These are phyloP conservation scores for Cyanocitta stelleri DNA, from an alignment of 2,113 vertebrate genomes.

Conservation along the genomic window DNA sequence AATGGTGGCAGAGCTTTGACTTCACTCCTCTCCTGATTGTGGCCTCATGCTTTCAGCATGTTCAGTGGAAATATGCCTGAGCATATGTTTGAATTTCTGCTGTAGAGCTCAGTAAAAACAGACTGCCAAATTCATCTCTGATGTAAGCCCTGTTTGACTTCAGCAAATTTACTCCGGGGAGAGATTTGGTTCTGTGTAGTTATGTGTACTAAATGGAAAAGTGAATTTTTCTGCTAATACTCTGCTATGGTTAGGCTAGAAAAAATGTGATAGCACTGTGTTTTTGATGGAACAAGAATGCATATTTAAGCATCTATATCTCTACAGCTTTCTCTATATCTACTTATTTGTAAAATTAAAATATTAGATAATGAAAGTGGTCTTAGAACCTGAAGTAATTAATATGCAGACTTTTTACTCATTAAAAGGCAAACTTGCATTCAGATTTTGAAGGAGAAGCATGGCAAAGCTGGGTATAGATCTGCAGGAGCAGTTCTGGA, in stretches of 20 bases:
- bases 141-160: constrained; percentile 23
- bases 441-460: background rate
- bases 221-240: background rate
- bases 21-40: background rate
- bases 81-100: constrained; percentile 13
- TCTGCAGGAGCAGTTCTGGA: background rate
- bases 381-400: background rate
- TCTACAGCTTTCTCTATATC: background rate
- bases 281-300: background rate
- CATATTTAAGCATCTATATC: background rate
- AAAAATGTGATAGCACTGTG: background rate
- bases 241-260: background rate
- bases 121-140: constrained; percentile 6
- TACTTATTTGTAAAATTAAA: background rate
- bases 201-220: constrained; percentile 23
- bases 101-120: background rate
- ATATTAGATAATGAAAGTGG: background rate
- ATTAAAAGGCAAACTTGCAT: background rate
- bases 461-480: background rate
- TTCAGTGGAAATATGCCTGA: background rate
- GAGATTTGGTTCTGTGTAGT: background rate
- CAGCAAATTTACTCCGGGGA: background rate
- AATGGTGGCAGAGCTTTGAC: background rate
- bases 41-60: background rate
- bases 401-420: background rate